These are phyloP conservation scores for Acrocephalus scirpaceus DNA, from an alignment of 2,797 vertebrate genomes.

Conservation along the genomic window DNA sequence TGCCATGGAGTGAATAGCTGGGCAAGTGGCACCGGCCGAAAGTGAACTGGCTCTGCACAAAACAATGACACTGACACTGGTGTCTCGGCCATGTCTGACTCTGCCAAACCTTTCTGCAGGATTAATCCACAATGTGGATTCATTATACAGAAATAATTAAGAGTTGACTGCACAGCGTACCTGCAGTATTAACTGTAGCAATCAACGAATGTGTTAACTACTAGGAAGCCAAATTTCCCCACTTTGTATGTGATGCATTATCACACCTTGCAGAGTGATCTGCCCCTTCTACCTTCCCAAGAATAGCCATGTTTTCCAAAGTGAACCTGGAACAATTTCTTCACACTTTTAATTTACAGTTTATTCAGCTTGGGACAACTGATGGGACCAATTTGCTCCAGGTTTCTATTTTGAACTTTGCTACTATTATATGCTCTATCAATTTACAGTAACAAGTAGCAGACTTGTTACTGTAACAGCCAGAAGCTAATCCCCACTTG, in stretches of 20 bases:
- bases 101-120: background rate
- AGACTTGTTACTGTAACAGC: background rate
- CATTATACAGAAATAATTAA: slow-evolving; percentile 17
- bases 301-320: background rate
- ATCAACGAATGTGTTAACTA: background rate
- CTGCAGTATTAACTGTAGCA: background rate
- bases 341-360: background rate
- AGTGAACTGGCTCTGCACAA: background rate
- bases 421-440: background rate
- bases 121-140: background rate
- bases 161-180: background rate
- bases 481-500: background rate
- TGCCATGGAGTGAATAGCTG: background rate
- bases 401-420: slow-evolving; percentile 1
- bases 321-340: background rate
- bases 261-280: background rate
- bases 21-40: background rate
- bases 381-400: background rate
- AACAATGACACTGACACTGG: background rate
- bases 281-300: background rate
- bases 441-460: background rate
- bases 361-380: background rate
- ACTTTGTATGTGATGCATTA: background rate
- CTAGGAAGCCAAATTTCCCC: background rate
- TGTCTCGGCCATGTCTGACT: background rate